phyloP scores from a whole-genome alignment of 2,888 invertebrate species.

The Oligia fasciuncula region DNA sequence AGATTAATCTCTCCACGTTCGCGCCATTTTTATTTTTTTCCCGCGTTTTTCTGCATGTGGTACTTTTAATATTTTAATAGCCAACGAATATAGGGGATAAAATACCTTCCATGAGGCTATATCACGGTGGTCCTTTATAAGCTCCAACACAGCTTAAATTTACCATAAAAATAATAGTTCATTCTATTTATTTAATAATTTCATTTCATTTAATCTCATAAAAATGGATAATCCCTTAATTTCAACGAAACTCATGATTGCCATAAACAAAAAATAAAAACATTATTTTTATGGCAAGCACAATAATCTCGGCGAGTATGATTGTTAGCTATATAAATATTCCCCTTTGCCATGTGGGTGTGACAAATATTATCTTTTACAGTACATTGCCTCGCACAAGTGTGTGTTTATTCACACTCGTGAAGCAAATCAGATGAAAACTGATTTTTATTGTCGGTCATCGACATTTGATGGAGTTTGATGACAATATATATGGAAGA shows the following conservation, averaged over 20 bases:
- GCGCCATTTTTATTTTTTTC: constrained; percentile 17
- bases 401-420: constrained; percentile 56
- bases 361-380: constrained; percentile 67
- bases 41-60: background rate
- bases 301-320: constrained; percentile 44
- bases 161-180: constrained; percentile 18
- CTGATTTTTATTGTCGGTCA: constrained; percentile 59
- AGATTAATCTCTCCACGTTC: background rate
- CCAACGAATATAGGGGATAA: background rate
- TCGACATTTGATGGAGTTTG: constrained; percentile 50
- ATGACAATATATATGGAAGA: constrained; percentile 48
- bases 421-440: constrained; percentile 55
- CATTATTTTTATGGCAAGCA: constrained; percentile 33
- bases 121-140: background rate
- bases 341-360: constrained; percentile 67
- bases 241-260: constrained; percentile 27
- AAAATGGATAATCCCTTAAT: constrained; percentile 12
- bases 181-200: constrained; percentile 22
- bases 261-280: constrained; percentile 23
- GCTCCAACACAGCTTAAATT: background rate
- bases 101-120: background rate
- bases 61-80: background rate
- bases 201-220: constrained; percentile 6
- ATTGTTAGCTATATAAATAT: constrained; percentile 46
- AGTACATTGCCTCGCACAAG: constrained; percentile 64